Evolutionary conservation across 2,888 invertebrate genomes (phyloP), one percentile per base, ranked within the genome.

Genomic region (Sarcophaga caerulescens): DNA sequence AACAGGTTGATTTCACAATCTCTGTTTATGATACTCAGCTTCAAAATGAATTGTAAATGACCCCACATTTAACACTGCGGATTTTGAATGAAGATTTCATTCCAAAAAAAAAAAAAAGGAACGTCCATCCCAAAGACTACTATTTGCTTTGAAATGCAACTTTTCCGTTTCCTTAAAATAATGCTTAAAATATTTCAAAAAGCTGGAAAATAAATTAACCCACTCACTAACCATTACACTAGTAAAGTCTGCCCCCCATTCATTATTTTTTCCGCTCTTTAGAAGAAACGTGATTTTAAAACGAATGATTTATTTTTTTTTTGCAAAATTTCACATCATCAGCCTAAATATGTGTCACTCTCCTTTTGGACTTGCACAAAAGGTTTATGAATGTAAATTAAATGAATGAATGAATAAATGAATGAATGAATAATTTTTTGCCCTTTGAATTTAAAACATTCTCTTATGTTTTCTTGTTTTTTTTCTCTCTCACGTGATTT

Each of bases 301-400:
- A 52, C 35, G 35, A 35, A 8, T 8, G 2, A 35, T 8, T 14
- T 47, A 2, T 47, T 47, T 47, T 12, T 47, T 14, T 47, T 12
- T 14, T 47, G 3, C 8, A 52, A 52, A 52, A 52, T 52, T 52
- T 52, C 12, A 57, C n/a, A 71, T 8, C 52, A 69, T 23, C 23
- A 69, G 14, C 69, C 12, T 47, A 11, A 25, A 19, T 45, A 21
- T 47, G n/a, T 44, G 35, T 12, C n/a, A 21, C 52, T 19, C 2
- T 44, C 6, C n/a, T 8, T 60, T 60, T 17, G n/a, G 19, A n/a
- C 1, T 8, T 44, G 57, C 21, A 17, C 23, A 19, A 81, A 69
- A 60, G 57, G 10, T 5, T 76, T 69, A 76, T 81, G 52, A 81
- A 81, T 75, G 63, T 62, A 81, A 81, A 81, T 76, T 81, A 63